A percentile compares a stretch with the other conserved stretches of the same genome.
These are phyloP conservation scores for Perizoma flavofasciatum DNA, from an alignment of 2,888 invertebrate genomes.

Conservation along the genomic window DNA sequence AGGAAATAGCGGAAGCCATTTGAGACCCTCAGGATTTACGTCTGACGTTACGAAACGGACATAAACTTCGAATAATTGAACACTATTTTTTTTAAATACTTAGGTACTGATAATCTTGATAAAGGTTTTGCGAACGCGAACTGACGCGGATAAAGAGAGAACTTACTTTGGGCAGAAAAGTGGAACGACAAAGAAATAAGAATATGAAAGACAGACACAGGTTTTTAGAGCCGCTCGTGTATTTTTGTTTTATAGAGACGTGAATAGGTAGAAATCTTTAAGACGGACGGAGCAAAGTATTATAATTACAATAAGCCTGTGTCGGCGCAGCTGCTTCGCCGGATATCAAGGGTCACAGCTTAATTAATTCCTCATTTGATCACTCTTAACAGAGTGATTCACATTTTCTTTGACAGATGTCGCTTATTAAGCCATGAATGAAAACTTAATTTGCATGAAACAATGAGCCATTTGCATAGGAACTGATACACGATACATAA, in stretches of 20 bases:
- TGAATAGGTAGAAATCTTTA: slow-evolving; percentile 33
- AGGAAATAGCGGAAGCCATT: too few species aligned
- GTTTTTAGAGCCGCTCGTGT: slow-evolving; percentile 14
- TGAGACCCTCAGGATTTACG: too few species aligned
- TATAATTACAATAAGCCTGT: slow-evolving; percentile 68
- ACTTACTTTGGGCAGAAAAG: slow-evolving; percentile 5
- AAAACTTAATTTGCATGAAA: slow-evolving; percentile 77
- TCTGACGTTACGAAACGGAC: too few species aligned
- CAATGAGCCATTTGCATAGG: slow-evolving; percentile 76
- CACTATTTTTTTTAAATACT: too few species aligned
- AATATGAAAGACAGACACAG: slow-evolving; percentile 16
- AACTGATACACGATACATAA: slow-evolving; percentile 61
- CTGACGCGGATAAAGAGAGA: slow-evolving; percentile 15
- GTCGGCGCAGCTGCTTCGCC: slow-evolving; percentile 68
- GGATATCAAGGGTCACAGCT: slow-evolving; percentile 79
- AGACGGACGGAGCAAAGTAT: slow-evolving; percentile 52
- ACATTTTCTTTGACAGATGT: slow-evolving; percentile 79
- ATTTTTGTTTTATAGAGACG: slow-evolving; percentile 11
- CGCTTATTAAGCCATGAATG: slow-evolving; percentile 76
- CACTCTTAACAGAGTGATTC: slow-evolving; percentile 78
- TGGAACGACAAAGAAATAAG: slow-evolving; percentile 14
- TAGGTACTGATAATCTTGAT: too few species aligned
- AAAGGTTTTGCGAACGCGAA: slow-evolving; percentile 1
- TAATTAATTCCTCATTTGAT: slow-evolving; percentile 73
- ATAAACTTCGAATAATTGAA: too few species aligned